phyloP scores from a whole-genome alignment of 2,113 vertebrate genomes.

The Crotalus viridis region DNA sequence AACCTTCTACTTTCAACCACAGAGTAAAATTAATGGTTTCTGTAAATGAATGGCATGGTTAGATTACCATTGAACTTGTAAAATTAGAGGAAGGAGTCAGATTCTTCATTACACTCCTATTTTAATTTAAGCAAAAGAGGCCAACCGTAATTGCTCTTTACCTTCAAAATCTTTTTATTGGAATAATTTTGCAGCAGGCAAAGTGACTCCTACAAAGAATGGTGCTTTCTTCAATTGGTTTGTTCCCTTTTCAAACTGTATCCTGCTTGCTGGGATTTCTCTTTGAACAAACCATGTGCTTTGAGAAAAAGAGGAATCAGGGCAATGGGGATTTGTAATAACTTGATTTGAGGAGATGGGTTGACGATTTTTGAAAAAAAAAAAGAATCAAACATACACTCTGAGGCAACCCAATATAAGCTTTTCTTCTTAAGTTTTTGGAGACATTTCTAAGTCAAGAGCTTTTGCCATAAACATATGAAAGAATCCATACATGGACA shows the following conservation, averaged over 20 bases:
- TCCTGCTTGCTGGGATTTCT: conserved; percentile 29
- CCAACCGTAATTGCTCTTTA: conserved; percentile 69
- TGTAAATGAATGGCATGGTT: conserved; percentile 78
- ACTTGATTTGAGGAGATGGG: not conserved
- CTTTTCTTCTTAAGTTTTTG: not conserved
- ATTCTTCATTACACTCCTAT: conserved; percentile 73
- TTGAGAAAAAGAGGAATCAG: conserved; percentile 16
- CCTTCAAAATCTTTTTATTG: conserved; percentile 63
- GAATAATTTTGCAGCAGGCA: conserved; percentile 68
- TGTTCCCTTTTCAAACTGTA: conserved; percentile 36
- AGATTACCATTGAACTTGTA: conserved; percentile 79
- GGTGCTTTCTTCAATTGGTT: conserved; percentile 59
- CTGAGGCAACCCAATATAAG: not conserved
- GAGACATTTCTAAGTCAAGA: not conserved
- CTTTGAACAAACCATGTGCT: not conserved
- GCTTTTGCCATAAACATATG: conserved; percentile 4
- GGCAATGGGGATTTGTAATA: conserved; percentile 12
- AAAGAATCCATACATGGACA: not conserved
- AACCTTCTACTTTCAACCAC: conserved; percentile 80
- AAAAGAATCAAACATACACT: not conserved
- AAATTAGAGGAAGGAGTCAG: conserved; percentile 79
- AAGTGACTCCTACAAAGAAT: conserved; percentile 61
- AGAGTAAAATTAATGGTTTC: conserved; percentile 82
- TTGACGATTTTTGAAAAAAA: conserved; percentile 11
- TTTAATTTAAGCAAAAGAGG: conserved; percentile 70